Conservation (phyloP, 2,797 vertebrate species). For the Muscicapa striata region DNA sequence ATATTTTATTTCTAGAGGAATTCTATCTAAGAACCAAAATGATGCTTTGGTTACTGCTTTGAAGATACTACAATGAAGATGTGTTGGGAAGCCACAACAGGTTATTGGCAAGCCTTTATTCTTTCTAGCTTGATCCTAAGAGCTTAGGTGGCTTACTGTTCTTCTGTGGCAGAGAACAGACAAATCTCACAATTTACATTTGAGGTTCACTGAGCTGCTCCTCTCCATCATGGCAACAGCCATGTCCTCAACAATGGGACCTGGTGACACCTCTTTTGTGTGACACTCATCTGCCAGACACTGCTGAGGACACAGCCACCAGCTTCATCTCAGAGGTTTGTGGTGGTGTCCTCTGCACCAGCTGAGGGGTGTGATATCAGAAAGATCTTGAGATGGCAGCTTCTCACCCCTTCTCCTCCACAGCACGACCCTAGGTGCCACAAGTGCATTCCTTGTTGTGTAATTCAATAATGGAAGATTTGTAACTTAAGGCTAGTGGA, state of each 20-base stretch:
- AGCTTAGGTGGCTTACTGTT: background rate
- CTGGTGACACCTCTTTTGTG: background rate
- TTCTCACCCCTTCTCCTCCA: background rate
- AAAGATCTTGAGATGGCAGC: background rate
- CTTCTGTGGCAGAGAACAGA: background rate
- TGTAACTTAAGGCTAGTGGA: background rate
- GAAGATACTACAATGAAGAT: background rate
- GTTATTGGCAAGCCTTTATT: background rate
- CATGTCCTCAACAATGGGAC: background rate
- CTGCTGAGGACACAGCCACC: background rate
- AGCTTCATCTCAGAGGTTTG: background rate
- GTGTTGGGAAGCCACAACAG: background rate
- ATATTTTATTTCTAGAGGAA: background rate
- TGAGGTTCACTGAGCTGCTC: background rate
- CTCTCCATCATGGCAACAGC: background rate
- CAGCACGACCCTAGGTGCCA: background rate
- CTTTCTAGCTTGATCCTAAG: background rate
- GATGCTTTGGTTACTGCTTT: background rate
- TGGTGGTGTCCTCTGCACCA: background rate
- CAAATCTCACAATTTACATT: background rate
- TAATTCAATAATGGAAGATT: background rate
- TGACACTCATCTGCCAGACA: background rate
- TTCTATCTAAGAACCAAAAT: background rate
- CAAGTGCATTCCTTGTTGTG: fast-evolving
- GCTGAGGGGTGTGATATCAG: background rate